Conservation (phyloP, 1,140 invertebrate species). For the Heliconius melpomene region DNA sequence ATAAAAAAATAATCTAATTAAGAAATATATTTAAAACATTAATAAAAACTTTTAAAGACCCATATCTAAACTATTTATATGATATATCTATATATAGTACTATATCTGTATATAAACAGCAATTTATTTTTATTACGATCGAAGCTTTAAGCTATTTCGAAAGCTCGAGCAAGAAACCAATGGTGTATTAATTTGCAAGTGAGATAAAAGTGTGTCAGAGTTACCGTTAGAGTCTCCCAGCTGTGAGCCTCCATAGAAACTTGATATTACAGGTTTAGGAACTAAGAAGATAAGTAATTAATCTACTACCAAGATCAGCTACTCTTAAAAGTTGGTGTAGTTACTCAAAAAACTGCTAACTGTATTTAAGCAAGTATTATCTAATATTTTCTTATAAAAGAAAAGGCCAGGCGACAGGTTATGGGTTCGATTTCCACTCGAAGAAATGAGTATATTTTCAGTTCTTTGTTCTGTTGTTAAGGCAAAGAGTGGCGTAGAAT, state of each 20-base stretch:
- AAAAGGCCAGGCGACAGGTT: too few relatives aligned
- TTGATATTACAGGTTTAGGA: not conserved
- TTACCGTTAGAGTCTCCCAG: not conserved
- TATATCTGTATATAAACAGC: not conserved
- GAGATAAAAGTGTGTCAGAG: constrained; percentile 7
- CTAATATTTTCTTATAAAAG: not conserved
- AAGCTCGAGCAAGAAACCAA: not conserved
- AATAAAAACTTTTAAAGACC: too few relatives aligned
- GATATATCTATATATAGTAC: too few relatives aligned
- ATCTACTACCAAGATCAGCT: not conserved
- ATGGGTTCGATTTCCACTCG: too few relatives aligned
- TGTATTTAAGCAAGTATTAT: not conserved
- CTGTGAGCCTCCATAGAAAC: not conserved
- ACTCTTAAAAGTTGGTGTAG: not conserved
- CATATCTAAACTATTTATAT: too few relatives aligned
- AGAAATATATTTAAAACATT: too few relatives aligned
- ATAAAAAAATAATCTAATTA: too few relatives aligned
- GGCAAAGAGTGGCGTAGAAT: too few relatives aligned
- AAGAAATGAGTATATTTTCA: too few relatives aligned
- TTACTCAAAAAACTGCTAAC: not conserved
- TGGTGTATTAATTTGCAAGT: constrained; percentile 10
- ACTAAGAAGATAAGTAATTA: not conserved
- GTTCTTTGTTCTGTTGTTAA: too few relatives aligned
- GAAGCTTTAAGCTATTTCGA: not conserved
- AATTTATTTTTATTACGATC: not conserved